A percentile compares a stretch with the other conserved stretches of the same genome.
Conservation (phyloP, 1,140 invertebrate genomes). For the Brachionus rotundiformis region DNA sequence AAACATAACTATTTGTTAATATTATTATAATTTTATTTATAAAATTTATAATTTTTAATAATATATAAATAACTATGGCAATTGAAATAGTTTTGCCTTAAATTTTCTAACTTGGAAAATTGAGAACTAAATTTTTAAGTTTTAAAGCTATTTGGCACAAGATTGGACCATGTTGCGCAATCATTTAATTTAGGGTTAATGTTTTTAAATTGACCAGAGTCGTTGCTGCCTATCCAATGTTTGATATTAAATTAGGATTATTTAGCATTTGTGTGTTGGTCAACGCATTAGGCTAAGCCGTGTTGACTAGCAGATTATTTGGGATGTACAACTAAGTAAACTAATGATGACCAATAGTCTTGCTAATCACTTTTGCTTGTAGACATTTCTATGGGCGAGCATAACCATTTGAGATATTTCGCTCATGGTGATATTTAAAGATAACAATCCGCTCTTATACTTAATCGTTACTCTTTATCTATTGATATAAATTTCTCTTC, state of each 20-base stretch:
- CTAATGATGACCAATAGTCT: background rate
- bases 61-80: slow-evolving; percentile 41
- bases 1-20: background rate
- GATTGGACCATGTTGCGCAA: background rate
- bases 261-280: background rate
- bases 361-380: background rate
- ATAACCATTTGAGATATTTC: background rate
- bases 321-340: background rate
- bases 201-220: no score
- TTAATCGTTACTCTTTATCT: slow-evolving; percentile 1
- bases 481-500: background rate
- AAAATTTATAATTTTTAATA: slow-evolving; percentile 26
- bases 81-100: slow-evolving; percentile 31
- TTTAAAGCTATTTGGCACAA: background rate
- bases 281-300: background rate
- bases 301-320: slow-evolving; percentile 13
- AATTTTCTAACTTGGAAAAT: background rate
- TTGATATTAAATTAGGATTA: slow-evolving; percentile 16
- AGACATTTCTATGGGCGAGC: slow-evolving; percentile 4
- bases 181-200: no score
- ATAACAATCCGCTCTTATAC: slow-evolving; percentile 16
- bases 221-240: background rate
- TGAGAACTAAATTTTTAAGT: no score
- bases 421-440: background rate
- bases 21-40: slow-evolving; percentile 29